phyloP scores from a whole-genome alignment of 2,888 invertebrate genomes.

The Parnassius orleans region DNA sequence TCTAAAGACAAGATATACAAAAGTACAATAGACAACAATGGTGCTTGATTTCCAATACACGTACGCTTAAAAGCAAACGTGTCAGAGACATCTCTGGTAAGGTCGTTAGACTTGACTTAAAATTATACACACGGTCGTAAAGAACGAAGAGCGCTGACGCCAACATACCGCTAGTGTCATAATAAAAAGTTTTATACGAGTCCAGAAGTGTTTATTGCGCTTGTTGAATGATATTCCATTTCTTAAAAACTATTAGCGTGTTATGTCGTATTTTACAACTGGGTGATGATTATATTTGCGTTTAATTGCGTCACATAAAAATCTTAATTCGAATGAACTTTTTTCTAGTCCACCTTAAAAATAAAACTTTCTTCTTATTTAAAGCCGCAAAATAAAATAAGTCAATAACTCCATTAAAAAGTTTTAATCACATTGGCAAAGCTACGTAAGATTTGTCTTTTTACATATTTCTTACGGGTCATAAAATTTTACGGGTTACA shows the following conservation, averaged over 20 bases:
- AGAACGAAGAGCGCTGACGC: slow-evolving; percentile 35
- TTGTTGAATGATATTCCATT: slow-evolving; percentile 31
- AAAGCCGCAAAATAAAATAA: neutral
- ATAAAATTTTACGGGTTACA: slow-evolving; percentile 19
- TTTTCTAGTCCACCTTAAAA: neutral
- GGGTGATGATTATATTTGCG: neutral
- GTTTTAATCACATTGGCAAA: slow-evolving; percentile 12
- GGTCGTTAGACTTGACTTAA: slow-evolving; percentile 53
- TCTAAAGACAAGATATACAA: slow-evolving; percentile 44
- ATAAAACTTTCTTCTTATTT: neutral
- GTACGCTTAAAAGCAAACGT: slow-evolving; percentile 27
- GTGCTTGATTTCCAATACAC: slow-evolving; percentile 45
- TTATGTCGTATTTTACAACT: slow-evolving; percentile 5
- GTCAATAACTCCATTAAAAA: slow-evolving; percentile 13
- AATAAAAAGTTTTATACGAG: slow-evolving; percentile 37
- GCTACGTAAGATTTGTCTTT: slow-evolving; percentile 15
- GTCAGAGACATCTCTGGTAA: slow-evolving; percentile 44
- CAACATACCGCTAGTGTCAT: slow-evolving; percentile 29
- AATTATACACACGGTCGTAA: slow-evolving; percentile 48
- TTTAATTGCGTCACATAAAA: slow-evolving; percentile 5
- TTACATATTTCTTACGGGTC: slow-evolving; percentile 7
- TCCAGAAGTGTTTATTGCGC: slow-evolving; percentile 35
- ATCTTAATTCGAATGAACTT: neutral
- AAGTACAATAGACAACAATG: slow-evolving; percentile 39
- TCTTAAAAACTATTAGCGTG: slow-evolving; percentile 16